phyloP scores from a whole-genome alignment of 2,797 vertebrate species.

The Poecilia wingei region DNA sequence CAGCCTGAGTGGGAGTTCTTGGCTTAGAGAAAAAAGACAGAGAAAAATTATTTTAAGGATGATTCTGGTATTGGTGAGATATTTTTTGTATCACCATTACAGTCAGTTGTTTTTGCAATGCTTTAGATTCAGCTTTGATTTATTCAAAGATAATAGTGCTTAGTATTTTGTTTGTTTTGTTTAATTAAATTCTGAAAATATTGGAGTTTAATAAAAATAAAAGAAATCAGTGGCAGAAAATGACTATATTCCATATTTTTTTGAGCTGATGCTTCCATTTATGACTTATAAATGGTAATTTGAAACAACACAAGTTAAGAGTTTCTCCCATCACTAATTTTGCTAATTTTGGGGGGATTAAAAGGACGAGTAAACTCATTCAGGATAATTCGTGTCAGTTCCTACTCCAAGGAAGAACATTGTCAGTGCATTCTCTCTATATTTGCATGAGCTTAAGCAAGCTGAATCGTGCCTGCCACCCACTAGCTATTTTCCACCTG shows the following conservation, averaged over 20 bases:
- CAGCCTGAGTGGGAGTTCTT: slow-evolving; percentile 73
- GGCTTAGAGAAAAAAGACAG: slow-evolving; percentile 56
- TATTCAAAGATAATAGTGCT: slow-evolving; percentile 11
- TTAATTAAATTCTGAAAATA: slow-evolving; percentile 14
- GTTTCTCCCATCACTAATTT: no score
- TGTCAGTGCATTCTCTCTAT: slow-evolving; percentile 37
- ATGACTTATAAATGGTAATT: neutral
- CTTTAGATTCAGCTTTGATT: slow-evolving; percentile 9
- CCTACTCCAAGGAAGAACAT: slow-evolving; percentile 1
- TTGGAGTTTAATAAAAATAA: neutral
- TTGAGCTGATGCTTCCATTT: neutral
- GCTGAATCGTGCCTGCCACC: slow-evolving; percentile 69
- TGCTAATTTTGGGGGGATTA: neutral
- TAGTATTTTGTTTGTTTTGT: neutral
- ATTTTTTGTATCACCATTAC: slow-evolving; percentile 31
- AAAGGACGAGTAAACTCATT: slow-evolving; percentile 7
- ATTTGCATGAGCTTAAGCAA: slow-evolving; percentile 53
- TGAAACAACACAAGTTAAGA: neutral
- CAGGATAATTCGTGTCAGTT: slow-evolving; percentile 2
- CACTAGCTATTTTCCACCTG: slow-evolving; percentile 75
- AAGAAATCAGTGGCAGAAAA: neutral
- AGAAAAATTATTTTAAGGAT: slow-evolving; percentile 58
- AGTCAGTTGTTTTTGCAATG: slow-evolving; percentile 15
- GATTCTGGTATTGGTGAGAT: slow-evolving; percentile 36
- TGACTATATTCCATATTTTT: neutral